Base-by-base conservation (phyloP, 1,140 invertebrate species). In the Copidosoma floridanum region DNA sequence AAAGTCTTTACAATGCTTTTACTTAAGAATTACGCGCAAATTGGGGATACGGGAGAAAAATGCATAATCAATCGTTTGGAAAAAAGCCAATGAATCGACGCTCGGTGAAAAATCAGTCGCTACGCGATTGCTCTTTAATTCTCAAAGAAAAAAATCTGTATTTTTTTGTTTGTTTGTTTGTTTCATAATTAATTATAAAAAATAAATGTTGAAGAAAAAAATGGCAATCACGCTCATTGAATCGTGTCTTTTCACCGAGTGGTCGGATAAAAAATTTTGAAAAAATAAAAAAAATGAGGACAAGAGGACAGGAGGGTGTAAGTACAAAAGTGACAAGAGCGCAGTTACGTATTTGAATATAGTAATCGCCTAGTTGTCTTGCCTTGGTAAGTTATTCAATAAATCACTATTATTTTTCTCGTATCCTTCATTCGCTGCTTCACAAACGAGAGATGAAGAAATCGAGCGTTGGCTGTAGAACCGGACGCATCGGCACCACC, bases 251-350 rank as follows among this genome's bases (percentile, higher is more conserved):
- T 37, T 16, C 50, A 32, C 38, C 57, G 14, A 53, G 40, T n/a
- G 41, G 27, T n/a, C 27, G 4, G 21, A 54, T 8, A 18, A 32
- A 23, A 16, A 35, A 5, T 50, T 32, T 38, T 8, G 21, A 3
- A 16, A 53, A 21, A 29, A 60, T 8, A 37, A 44, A 41, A 50
- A 60, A 21, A 46, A 61, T 61, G 59, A n/a, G n/a, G 47, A 61
- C 44, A 54, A 55, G 16, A 27, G 52, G 35, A 50, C 64, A 54
- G n/a, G 10, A 48, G 67, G 63, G 57, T 71, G 61, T 76, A 76
- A 75, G 72, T 76, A 78, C 74, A 76, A 76, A 67, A 32, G 65
- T 69, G 72, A 76, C 69, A 72, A 75, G 70, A 68, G 69, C 66
- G 73, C 75, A 65, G 71, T 73, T 74, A 75, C 68, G 73, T 63